Evolutionary conservation across 2,888 invertebrate species (phyloP), one percentile per base, ranked within the genome.

Genomic region (Bellardia pandia): DNA sequence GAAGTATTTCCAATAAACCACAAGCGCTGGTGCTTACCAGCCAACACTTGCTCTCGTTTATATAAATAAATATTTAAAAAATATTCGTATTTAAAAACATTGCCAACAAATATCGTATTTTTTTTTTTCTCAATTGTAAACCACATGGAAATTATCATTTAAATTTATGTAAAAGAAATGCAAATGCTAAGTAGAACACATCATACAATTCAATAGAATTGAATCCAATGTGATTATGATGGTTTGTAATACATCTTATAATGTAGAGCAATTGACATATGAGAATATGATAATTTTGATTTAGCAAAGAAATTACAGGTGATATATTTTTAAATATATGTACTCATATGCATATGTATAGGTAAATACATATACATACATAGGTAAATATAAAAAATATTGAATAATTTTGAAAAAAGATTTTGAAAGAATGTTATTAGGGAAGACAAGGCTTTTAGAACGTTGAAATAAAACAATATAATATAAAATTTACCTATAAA

Each of bases 171-270:
- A 60, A 71, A 64, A 68, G 60, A 60, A 82, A 30, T 37, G 51
- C 51, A 66, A 53, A 69, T 83, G 56, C 6, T 64, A 83, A 83
- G 56, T 77, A 68, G 83, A 83, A 56, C 71, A 64, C 71, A 64
- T 77, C 75, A 79, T 79, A 85, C n/a, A 62, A 79, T 75, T 85
- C 85, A 79, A 85, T 79, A 85, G 42, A 75, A 75, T 56, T 45
- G 11, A 13, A 45, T 45, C 13, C 45, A 11, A 51, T 66, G 56
- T 64, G 62, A 77, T 77, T 71, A 56, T 64, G 53, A 71, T 64
- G 64, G 58, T 33, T 80, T 40, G 64, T 23, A 74, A 56, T n/a
- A 53, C 76, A 60, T 71, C 45, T 48, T 51, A n/a, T 51, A 51
- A 51, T 51, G 62, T 51, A 51, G 71, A 66, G 45, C 80, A 81